Base-by-base conservation (phyloP, 1,140 invertebrate species). In the Venustaconcha ellipsiformis region DNA sequence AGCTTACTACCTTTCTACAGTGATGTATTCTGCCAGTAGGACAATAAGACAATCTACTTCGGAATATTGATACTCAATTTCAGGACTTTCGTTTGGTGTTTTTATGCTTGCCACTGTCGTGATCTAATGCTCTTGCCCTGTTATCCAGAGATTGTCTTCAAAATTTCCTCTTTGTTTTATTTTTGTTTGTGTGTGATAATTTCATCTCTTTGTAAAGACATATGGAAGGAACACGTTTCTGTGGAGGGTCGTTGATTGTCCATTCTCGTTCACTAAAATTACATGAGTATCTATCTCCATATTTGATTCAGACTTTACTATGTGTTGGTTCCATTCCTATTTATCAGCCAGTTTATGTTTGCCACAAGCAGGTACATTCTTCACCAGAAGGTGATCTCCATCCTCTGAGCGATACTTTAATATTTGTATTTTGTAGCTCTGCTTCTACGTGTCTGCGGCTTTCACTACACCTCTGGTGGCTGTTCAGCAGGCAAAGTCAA, bases 271-370 rank as follows among this genome's bases (percentile, higher is more conserved):
- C 70, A 37, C 30, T 17, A 76, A 68, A 14, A 17, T 37, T 67
- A 78, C n/a, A 78, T 72, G 15, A 72, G 76, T 14, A 70, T 74
- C 26, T 68, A 74, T 74, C 26, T 68, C 76, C 26, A 20, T 2
- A 69, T 68, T 74, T n/a, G 64, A 65, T 60, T 78, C 64, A 11
- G 56, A 15, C 13, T 37, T 14, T 23, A 74, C 76, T 18, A 69
- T 64, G 65, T 78, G 68, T 6, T 48, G 20, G n/a, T 78, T 60
- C 48, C 56, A 18, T 58, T 78, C 68, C 76, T 72, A 78, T 65
- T 30, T 68, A 66, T 78, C 64, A 11, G 64, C 70, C 72, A 76
- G 13, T 66, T 74, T 78, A 20, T 78, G 71, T 62, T 78, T 78
- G 8, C 71, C 71, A 20, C 63, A 57, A 63, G 67, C 48, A 4